A percentile compares a stretch with the other conserved stretches of the same genome.
Evolutionary conservation across 1,140 invertebrate genomes (phyloP).

Genomic region (Asobara japonica): DNA sequence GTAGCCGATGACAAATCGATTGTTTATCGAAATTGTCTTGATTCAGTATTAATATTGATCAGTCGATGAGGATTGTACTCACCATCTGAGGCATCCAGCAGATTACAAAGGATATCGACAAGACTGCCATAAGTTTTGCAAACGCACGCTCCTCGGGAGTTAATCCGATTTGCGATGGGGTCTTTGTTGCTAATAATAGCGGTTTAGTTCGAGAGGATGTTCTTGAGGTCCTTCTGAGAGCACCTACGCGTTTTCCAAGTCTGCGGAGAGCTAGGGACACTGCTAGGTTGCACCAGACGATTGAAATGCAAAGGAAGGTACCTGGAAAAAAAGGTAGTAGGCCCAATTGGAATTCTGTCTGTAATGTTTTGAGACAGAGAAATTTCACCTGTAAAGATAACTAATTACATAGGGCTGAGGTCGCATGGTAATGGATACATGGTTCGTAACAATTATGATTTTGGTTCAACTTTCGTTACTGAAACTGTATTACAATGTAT

Average conservation of each 20-base stretch:
- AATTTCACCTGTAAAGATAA: not conserved
- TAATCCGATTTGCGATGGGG: conserved; percentile 62
- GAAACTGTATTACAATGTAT: too few species aligned
- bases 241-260: conserved; percentile 66
- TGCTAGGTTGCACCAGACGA: conserved; percentile 83
- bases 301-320: conserved; percentile 75
- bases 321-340: conserved; percentile 66
- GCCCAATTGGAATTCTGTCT: conserved; percentile 1
- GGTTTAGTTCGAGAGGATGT: conserved; percentile 57
- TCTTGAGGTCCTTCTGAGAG: conserved; percentile 56
- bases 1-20: not conserved
- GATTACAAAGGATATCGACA: conserved; percentile 83
- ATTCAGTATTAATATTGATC: not conserved
- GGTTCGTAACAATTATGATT: too few species aligned
- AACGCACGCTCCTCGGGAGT: conserved; percentile 85
- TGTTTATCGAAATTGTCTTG: not conserved
- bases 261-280: conserved; percentile 81
- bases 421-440: too few species aligned
- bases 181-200: conserved; percentile 50
- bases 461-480: too few species aligned
- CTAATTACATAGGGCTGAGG: not conserved
- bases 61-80: conserved; percentile 37
- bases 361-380: not conserved
- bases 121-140: conserved; percentile 82
- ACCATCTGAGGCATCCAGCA: conserved; percentile 92